Evolutionary conservation across 1,140 invertebrate genomes (phyloP).

Genomic region (Meloidogyne exigua): DNA sequence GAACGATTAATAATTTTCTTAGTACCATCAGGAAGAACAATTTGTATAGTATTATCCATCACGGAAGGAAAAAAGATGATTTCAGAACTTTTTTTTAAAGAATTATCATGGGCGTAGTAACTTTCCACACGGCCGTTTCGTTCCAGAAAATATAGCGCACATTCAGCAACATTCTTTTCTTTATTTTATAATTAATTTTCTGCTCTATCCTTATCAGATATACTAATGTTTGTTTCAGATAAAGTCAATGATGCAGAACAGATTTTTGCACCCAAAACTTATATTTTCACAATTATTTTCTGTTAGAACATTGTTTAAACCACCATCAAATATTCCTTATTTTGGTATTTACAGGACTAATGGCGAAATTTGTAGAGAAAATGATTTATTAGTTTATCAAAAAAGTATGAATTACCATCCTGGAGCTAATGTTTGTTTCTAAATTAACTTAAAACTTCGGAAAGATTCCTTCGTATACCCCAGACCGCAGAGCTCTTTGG

Average conservation of each 20-base stretch:
- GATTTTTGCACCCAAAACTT: not conserved
- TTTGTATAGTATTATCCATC: not conserved
- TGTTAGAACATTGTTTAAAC: constrained; percentile 15
- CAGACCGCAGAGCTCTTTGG: too few relatives aligned
- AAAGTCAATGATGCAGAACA: not conserved
- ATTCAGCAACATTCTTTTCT: too few relatives aligned
- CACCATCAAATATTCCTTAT: constrained; percentile 52
- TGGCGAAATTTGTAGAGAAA: constrained; percentile 52
- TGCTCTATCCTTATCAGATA: too few relatives aligned
- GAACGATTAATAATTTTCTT: not conserved
- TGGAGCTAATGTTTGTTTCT: constrained; percentile 53
- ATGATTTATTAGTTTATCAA: constrained; percentile 55
- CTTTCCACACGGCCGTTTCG: too few relatives aligned
- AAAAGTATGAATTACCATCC: constrained; percentile 59
- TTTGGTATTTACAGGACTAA: constrained; percentile 56
- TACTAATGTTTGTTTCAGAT: not conserved
- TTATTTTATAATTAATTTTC: not conserved
- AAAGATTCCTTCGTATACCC: too few relatives aligned
- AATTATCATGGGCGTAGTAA: too few relatives aligned
- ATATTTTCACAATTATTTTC: not conserved
- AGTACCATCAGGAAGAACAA: constrained; percentile 9
- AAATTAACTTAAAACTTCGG: not conserved
- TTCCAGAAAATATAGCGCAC: too few relatives aligned
- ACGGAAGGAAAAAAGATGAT: too few relatives aligned
- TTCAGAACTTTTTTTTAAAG: too few relatives aligned